These are phyloP conservation scores for Leucoraja erinaceus DNA, from an alignment of 2,113 vertebrate genomes.

Conservation along the genomic window DNA sequence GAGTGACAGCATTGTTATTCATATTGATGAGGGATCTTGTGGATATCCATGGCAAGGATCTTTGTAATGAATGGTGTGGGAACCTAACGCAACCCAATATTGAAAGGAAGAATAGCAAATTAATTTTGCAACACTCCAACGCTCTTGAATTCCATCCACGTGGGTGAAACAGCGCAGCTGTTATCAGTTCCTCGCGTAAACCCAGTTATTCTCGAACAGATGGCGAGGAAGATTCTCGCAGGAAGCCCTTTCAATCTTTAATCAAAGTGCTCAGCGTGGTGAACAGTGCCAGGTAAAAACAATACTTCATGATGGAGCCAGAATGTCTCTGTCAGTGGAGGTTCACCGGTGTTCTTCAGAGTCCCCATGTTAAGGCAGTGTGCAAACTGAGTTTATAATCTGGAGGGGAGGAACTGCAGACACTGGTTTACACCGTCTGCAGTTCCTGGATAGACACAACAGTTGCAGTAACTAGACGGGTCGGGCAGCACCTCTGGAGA, in stretches of 20 bases:
- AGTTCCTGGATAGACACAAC: too few species aligned
- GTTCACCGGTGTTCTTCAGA: neutral
- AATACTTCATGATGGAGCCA: neutral
- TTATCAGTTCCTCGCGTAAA: neutral
- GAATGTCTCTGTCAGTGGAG: neutral
- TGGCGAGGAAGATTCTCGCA: neutral
- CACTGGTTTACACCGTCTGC: too few species aligned
- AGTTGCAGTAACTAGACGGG: too few species aligned
- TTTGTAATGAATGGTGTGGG: neutral
- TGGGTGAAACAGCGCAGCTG: constrained; percentile 15
- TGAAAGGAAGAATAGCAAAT: constrained; percentile 25
- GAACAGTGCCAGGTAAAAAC: neutral
- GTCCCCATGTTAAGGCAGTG: neutral
- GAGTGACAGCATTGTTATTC: constrained; percentile 4
- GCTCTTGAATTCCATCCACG: constrained; percentile 17
- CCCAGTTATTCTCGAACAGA: constrained; percentile 27
- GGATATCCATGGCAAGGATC: neutral
- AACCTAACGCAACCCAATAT: constrained; percentile 15
- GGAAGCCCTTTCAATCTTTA: constrained; percentile 29
- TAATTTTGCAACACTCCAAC: constrained; percentile 23
- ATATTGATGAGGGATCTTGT: neutral
- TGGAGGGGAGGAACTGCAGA: too few species aligned
- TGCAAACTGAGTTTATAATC: neutral
- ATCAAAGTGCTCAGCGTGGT: constrained; percentile 22
- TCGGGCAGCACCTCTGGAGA: too few species aligned